Evolutionary conservation across 2,888 invertebrate species (phyloP), one percentile per base, ranked within the genome.

Genomic region (Monopis laevigella): DNA sequence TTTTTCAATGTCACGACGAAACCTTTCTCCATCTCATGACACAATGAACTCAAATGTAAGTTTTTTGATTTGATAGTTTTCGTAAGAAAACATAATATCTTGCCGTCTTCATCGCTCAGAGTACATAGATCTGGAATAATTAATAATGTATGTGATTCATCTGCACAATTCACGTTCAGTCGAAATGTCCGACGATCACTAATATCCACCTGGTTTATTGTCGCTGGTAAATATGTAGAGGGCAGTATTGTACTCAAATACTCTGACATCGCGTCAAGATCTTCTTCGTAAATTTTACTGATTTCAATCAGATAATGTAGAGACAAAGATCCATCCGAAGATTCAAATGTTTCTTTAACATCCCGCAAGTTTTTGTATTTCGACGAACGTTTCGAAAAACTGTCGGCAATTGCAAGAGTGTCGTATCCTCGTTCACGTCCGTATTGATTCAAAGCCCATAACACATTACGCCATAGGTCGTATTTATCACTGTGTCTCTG

Each of bases 301-400:
- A 26, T 27, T 10, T 41, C 41, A 6, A 28, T 29, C 36, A 42
- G 36, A 42, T 42, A 42, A 24, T 35, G 42, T 17, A 42, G 35
- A 42, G 42, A 42, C 11, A 38, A 12, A 12, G 29, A 19, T 42
- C 42, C 38, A 38, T 42, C 36, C 29, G 42, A 42, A 36, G 19
- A 19, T 42, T 42, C 38, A 28, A 42, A 42, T 36, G 29, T 42
- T 38, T 42, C 35, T 36, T 42, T 42, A 16, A 42, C 42, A 42
- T 28, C 36, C 42, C 28, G 27, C 17, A 38, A 29, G 42, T 21
- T 14, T 18, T 42, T 42, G 28, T 42, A 42, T 13, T 38, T 42
- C 29, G 13, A 14, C 12, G 42, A 42, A 12, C 11, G 42, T 28
- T 29, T 35, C 17, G 42, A 42, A 42, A 42, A 42, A 36, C 27